phyloP scores from a whole-genome alignment of 2,888 invertebrate genomes.

The Limnephilus rhombicus region DNA sequence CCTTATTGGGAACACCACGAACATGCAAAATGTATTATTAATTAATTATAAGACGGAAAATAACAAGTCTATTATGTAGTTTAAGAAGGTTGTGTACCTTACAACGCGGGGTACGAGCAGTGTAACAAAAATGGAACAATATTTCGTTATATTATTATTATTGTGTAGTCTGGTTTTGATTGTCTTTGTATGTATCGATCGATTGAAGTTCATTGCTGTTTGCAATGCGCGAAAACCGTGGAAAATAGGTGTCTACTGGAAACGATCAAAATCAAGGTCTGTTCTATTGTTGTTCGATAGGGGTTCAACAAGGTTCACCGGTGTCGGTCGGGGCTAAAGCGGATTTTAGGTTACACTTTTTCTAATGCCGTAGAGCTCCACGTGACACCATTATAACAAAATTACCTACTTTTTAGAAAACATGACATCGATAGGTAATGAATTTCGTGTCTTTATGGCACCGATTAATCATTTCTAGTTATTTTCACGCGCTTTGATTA shows the following conservation, averaged over 20 bases:
- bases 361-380: not conserved
- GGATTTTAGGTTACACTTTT: conserved; percentile 37
- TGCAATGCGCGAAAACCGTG: conserved; percentile 55
- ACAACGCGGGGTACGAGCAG: not conserved
- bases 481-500: not conserved
- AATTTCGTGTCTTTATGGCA: not conserved
- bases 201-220: conserved; percentile 32
- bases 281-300: conserved; percentile 31
- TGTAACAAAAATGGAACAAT: not conserved
- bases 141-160: not conserved
- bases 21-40: not conserved
- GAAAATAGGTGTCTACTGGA: conserved; percentile 59
- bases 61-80: not conserved
- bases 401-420: not conserved
- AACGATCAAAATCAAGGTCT: conserved; percentile 60
- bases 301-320: conserved; percentile 58
- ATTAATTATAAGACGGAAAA: not conserved
- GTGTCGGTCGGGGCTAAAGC: conserved; percentile 3
- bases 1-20: not conserved
- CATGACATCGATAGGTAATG: not conserved
- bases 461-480: not conserved
- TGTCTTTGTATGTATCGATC: not conserved
- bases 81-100: not conserved
- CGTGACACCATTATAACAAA: conserved; percentile 25
- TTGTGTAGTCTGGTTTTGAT: not conserved